These are phyloP conservation scores for Drosophila miranda DNA, from an alignment of 1,140 invertebrate species.

Conservation along the genomic window DNA sequence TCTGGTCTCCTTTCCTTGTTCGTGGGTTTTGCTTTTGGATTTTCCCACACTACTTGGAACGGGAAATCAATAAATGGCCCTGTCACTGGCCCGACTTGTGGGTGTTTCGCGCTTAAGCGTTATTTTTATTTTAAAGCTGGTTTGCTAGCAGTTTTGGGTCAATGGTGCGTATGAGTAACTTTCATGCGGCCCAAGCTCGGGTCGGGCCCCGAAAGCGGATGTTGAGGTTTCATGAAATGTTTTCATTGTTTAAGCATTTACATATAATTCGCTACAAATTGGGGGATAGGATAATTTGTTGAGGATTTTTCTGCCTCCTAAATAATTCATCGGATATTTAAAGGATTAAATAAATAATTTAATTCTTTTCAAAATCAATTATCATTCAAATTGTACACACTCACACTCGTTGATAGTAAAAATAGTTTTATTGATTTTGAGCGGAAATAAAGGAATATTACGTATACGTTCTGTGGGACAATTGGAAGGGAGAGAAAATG, in stretches of 20 bases:
- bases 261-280: no score
- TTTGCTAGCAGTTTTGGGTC: slow-evolving; percentile 49
- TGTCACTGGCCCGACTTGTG: slow-evolving; percentile 28
- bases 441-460: slow-evolving; percentile 14
- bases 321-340: no score
- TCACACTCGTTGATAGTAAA: background rate
- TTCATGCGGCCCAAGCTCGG: slow-evolving; percentile 6
- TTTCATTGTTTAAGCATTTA: background rate
- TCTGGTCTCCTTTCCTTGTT: slow-evolving; percentile 12
- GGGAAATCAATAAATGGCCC: slow-evolving; percentile 60
- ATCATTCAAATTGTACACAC: background rate
- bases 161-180: slow-evolving; percentile 66
- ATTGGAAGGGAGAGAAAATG: background rate
- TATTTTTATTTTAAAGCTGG: slow-evolving; percentile 10
- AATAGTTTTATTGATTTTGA: slow-evolving; percentile 25
- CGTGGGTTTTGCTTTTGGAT: background rate
- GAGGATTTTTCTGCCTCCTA: no score
- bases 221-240: slow-evolving; percentile 10
- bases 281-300: no score
- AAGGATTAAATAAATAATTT: background rate
- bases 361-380: background rate
- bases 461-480: slow-evolving; percentile 21
- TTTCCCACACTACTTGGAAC: slow-evolving; percentile 19
- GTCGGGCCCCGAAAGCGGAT: slow-evolving; percentile 10
- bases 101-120: slow-evolving; percentile 29